Conservation (phyloP, 2,888 invertebrate genomes). For the Adineta ricciae region DNA sequence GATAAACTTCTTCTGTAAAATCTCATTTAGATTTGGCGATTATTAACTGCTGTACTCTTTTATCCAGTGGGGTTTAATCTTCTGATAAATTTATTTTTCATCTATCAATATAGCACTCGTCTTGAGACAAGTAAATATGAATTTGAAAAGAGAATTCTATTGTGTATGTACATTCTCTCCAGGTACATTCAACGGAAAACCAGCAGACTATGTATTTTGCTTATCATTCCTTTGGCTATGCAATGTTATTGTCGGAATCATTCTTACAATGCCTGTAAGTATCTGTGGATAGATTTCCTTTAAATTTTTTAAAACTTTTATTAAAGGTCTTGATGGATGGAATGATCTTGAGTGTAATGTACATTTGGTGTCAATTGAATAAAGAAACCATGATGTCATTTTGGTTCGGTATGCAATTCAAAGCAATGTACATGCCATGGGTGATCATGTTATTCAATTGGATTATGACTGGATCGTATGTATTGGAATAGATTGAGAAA, state of each 20-base stretch:
- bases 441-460: conserved; percentile 69
- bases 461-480: background rate
- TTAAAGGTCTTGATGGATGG: conserved; percentile 80
- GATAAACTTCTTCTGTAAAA: too few species aligned
- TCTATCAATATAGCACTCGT: conserved; percentile 82
- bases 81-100: conserved; percentile 88
- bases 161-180: conserved; percentile 27
- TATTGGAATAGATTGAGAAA: background rate
- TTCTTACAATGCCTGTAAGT: conserved; percentile 13
- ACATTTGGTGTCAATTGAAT: conserved; percentile 95
- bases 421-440: conserved; percentile 94
- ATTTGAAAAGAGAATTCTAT: too few species aligned
- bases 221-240: conserved; percentile 78
- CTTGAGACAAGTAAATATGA: conserved; percentile 81
- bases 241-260: conserved; percentile 54
- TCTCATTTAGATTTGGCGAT: conserved; percentile 94
- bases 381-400: conserved; percentile 82
- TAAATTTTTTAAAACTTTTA: conserved; percentile 34
- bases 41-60: conserved; percentile 76
- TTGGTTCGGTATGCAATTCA: conserved; percentile 96
- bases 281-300: background rate
- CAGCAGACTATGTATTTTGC: conserved; percentile 88
- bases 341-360: conserved; percentile 86
- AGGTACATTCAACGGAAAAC: conserved; percentile 68
- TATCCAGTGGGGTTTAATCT: conserved; percentile 96